phyloP scores from a whole-genome alignment of 2,888 invertebrate genomes.

The Gibbula magus region DNA sequence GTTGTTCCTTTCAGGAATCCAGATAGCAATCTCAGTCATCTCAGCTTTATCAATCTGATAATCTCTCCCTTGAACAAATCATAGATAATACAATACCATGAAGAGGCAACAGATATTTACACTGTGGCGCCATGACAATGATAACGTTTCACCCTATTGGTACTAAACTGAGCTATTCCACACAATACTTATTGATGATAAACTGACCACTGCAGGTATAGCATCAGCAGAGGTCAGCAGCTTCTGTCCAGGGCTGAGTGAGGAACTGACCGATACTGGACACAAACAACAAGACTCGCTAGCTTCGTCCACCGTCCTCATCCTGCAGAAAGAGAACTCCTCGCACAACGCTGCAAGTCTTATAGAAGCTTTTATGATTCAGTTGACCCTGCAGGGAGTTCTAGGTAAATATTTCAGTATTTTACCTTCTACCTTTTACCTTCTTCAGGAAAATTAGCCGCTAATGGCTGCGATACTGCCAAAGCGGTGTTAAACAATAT shows the following conservation, averaged over 20 bases:
- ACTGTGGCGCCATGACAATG: no score
- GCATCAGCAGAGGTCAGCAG: constrained; percentile 36
- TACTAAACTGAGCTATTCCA: no score
- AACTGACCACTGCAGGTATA: constrained; percentile 44
- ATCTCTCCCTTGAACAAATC: no score
- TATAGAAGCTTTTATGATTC: constrained; percentile 70
- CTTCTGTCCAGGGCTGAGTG: constrained; percentile 55
- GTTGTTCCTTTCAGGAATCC: no score
- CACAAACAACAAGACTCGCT: constrained; percentile 39
- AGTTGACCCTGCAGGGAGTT: constrained; percentile 62
- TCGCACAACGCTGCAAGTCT: constrained; percentile 66
- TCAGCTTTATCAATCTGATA: no score
- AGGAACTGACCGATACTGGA: constrained; percentile 31
- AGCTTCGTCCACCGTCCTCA: constrained; percentile 62
- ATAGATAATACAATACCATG: no score
- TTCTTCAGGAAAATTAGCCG: neutral
- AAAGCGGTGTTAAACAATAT: no score
- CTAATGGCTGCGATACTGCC: no score
- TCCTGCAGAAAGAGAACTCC: constrained; percentile 69
- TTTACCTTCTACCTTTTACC: neutral
- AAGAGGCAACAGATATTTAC: no score
- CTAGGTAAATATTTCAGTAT: constrained; percentile 56
- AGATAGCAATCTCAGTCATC: no score
- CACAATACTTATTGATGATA: no score
- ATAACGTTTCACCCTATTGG: no score